Percentiles rank a stretch among this genome's conserved stretches.
Evolutionary conservation across 1,140 invertebrate species (phyloP).

Genomic region (Globodera ellingtonae): DNA sequence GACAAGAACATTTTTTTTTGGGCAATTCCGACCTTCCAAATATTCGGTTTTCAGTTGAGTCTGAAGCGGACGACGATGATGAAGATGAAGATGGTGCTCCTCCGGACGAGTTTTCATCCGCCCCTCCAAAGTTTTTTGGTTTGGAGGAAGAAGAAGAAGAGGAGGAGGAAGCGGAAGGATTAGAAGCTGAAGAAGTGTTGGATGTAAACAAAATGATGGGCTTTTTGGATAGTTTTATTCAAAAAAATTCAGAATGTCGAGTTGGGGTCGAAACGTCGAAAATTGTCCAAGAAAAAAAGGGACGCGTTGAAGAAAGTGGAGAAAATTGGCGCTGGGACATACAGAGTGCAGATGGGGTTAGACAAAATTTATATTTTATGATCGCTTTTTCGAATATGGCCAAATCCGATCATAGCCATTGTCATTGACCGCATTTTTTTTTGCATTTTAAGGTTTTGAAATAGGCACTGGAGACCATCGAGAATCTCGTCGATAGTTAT

Average conservation of each 20-base stretch:
- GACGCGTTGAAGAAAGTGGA: constrained; percentile 26
- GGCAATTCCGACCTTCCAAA: background rate
- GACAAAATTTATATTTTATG: background rate
- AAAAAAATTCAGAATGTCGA: background rate
- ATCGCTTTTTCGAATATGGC: no score
- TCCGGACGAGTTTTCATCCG: constrained; percentile 22
- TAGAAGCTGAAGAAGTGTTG: background rate
- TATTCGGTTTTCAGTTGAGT: background rate
- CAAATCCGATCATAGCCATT: no score
- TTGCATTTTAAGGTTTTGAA: no score
- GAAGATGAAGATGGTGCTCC: constrained; percentile 33
- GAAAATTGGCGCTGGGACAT: constrained; percentile 29
- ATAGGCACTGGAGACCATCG: no score
- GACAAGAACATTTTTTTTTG: background rate
- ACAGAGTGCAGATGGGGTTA: constrained; percentile 29
- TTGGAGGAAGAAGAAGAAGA: constrained; percentile 6
- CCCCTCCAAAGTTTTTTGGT: constrained; percentile 1
- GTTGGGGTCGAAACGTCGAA: background rate
- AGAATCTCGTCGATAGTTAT: no score
- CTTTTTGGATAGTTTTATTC: background rate
- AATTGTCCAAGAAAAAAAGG: constrained; percentile 31
- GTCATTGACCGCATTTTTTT: no score
- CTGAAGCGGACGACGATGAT: background rate
- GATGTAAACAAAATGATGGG: background rate
- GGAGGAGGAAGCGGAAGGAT: background rate